These are phyloP conservation scores for Phrynocephalus guinanensis DNA, from an alignment of 2,797 vertebrate genomes.

Conservation along the genomic window DNA sequence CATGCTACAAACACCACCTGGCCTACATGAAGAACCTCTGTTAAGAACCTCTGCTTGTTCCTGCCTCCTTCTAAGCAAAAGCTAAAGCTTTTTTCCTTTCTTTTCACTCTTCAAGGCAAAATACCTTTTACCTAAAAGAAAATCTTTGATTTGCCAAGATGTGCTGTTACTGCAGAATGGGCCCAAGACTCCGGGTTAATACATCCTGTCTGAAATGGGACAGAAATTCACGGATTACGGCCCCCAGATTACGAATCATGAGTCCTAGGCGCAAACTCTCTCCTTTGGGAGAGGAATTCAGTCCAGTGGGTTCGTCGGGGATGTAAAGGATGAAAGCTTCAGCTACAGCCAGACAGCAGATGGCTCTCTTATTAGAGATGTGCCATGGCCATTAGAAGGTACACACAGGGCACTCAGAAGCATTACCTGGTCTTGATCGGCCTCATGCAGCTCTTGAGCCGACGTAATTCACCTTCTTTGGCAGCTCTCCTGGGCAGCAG, in stretches of 20 bases:
- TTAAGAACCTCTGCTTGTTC: neutral
- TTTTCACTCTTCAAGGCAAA: neutral
- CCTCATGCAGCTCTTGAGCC: constrained; percentile 77
- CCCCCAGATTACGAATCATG: neutral
- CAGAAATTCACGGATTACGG: neutral
- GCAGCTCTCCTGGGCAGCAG: constrained; percentile 59
- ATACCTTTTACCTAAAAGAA: neutral
- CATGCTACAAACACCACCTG: neutral
- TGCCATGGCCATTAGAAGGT: neutral
- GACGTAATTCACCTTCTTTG: constrained; percentile 66
- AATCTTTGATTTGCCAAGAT: neutral
- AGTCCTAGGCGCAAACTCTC: neutral
- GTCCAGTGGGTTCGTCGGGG: neutral
- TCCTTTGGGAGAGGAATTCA: neutral
- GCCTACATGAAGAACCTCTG: neutral
- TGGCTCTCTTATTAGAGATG: neutral
- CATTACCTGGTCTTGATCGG: constrained; percentile 74
- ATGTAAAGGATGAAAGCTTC: neutral
- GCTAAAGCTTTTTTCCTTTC: neutral
- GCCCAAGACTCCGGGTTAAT: neutral
- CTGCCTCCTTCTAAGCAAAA: neutral
- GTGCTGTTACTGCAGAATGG: neutral
- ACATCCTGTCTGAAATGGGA: neutral
- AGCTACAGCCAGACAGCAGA: neutral
- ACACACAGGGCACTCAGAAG: neutral